Base-by-base conservation (phyloP, 2,888 invertebrate genomes). In the Malacosoma neustria region DNA sequence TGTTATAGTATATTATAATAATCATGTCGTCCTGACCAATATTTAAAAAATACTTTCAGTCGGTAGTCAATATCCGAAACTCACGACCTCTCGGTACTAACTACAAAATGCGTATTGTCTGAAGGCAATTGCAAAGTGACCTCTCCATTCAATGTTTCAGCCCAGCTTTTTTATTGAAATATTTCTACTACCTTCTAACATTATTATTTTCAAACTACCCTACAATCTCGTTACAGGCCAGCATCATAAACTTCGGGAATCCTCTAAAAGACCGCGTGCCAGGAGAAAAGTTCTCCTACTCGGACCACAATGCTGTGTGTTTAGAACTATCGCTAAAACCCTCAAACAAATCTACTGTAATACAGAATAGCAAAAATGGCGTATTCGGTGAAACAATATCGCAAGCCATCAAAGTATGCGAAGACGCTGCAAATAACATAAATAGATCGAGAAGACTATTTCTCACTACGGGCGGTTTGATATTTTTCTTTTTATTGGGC, bases 241-340 rank as follows among this genome's bases (percentile, higher is more conserved):
- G 65, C 31, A 61, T 85, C 3, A 32, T 66, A 3, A 87, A 88
- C 45, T 93, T 92, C 59, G 79, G 85, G 6, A 88, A 92, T 45
- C 94, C 96, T 1, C 86, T 95, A 45, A 90, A 93, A 46, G 87
- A 90, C 36, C 87, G 91, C 54, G 91, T 96, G 29, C 93, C 95
- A 0, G 89, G 88, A 13, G 76, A 88, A 46, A 63, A 82, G 36
- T 93, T 91, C 55, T 95, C 95, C 54, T 96, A 91, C 72, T 96
- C 97, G 0, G 97, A 97, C 70, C 97, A 97, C 68, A 96, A 97
- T 74, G 96, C 95, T 9, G 91, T 97, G 4, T 74, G 89, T 42
- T 88, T 92, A 4, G 88, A 80, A 48, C 38, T 89, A 5, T 51
- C 50, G 15, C 33, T 81, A 1, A 65, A 48, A 38, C 50, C 51